These are phyloP conservation scores for Pangasius djambal DNA, from an alignment of 2,797 vertebrate species.

Conservation along the genomic window DNA sequence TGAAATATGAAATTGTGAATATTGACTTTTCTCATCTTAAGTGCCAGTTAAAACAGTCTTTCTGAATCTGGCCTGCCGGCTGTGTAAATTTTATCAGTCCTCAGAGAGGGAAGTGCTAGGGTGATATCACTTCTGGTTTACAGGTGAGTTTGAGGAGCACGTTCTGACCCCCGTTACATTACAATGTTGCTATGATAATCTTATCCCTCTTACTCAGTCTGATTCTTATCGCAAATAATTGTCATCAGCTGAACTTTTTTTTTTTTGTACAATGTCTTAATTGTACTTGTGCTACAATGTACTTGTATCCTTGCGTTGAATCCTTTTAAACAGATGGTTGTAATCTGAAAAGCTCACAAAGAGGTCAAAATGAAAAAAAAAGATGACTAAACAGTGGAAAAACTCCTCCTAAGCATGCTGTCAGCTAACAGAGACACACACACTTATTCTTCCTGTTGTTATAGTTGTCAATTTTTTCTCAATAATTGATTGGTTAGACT, in stretches of 20 bases:
- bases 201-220: not conserved
- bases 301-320: not conserved
- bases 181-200: not conserved
- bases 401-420: not conserved
- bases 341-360: not conserved
- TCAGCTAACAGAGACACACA: not conserved
- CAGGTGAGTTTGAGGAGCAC: no score
- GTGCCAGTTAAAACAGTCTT: not conserved
- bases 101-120: not conserved
- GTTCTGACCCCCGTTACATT: not conserved
- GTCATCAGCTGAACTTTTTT: not conserved
- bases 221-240: not conserved
- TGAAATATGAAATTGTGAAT: slow-evolving; percentile 16
- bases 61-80: not conserved
- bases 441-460: not conserved
- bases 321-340: not conserved
- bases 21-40: not conserved
- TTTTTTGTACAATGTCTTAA: not conserved
- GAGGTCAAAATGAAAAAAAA: not conserved
- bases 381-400: not conserved
- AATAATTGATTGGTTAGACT: not conserved
- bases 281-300: not conserved
- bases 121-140: not conserved
- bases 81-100: not conserved
- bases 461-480: not conserved